Evolutionary conservation across 2,888 invertebrate species (phyloP).

Genomic region (Coronaproctus castanopsis): DNA sequence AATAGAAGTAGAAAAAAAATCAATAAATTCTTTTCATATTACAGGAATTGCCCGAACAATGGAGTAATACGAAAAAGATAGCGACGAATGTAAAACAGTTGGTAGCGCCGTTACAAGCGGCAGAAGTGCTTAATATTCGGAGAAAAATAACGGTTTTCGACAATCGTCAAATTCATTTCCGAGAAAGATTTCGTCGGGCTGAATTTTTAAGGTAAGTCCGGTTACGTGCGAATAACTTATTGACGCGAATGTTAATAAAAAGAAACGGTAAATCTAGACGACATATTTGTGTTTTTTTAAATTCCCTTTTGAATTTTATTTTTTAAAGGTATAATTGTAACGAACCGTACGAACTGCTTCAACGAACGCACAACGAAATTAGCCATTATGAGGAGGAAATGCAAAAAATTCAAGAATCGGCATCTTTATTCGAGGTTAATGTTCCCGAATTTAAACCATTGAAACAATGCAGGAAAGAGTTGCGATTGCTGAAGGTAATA

Average conservation of each 20-base stretch:
- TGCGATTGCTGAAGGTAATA: slow-evolving; percentile 60
- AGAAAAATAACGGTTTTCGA: slow-evolving; percentile 74
- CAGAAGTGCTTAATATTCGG: slow-evolving; percentile 76
- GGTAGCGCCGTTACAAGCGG: slow-evolving; percentile 83
- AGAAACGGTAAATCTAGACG: too few species aligned
- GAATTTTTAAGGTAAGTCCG: slow-evolving; percentile 25
- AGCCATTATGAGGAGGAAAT: slow-evolving; percentile 65
- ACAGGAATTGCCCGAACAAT: slow-evolving; percentile 83
- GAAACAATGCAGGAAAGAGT: slow-evolving; percentile 76
- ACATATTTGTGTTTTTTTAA: too few species aligned
- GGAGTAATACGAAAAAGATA: slow-evolving; percentile 84
- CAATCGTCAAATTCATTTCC: slow-evolving; percentile 54
- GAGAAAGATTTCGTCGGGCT: slow-evolving; percentile 58
- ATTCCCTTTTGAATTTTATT: too few species aligned
- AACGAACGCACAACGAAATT: slow-evolving; percentile 58
- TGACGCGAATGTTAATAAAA: too few species aligned
- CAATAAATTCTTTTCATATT: too few species aligned
- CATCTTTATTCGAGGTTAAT: slow-evolving; percentile 81
- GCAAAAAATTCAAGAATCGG: slow-evolving; percentile 67
- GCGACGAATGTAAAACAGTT: slow-evolving; percentile 79
- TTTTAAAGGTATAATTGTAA: slow-evolving; percentile 54
- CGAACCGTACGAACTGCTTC: slow-evolving; percentile 51
- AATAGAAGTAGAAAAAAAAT: too few species aligned
- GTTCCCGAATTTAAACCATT: slow-evolving; percentile 85
- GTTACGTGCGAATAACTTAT: too few species aligned